phyloP scores from a whole-genome alignment of 2,797 vertebrate species.

The Pseudocheirus occidentalis region DNA sequence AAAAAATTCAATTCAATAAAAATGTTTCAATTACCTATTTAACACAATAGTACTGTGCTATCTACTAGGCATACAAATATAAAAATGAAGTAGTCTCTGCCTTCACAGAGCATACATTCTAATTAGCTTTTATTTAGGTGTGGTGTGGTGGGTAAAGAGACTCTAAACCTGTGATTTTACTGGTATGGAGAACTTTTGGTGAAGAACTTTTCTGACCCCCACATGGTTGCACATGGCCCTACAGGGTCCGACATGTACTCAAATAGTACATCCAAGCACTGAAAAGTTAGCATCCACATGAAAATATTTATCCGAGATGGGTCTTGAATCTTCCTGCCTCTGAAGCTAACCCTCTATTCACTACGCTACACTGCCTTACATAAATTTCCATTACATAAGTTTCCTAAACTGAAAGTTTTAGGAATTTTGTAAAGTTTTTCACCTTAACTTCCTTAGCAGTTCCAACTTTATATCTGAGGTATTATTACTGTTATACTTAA shows the following conservation, averaged over 20 bases:
- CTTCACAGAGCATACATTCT: background rate
- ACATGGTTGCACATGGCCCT: background rate
- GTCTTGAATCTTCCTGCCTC: background rate
- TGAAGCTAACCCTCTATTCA: background rate
- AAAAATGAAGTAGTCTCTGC: background rate
- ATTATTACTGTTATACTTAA: slow-evolving; percentile 31
- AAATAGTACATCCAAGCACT: background rate
- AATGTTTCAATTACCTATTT: background rate
- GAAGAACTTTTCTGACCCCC: background rate
- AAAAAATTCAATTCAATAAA: slow-evolving; percentile 37
- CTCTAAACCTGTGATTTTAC: background rate
- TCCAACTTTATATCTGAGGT: slow-evolving; percentile 42
- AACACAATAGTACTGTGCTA: background rate
- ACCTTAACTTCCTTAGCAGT: slow-evolving; percentile 34
- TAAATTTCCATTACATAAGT: slow-evolving; percentile 36
- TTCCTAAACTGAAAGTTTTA: background rate
- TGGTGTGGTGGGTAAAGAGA: background rate
- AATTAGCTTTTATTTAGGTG: background rate
- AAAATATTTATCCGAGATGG: background rate
- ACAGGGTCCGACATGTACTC: background rate
- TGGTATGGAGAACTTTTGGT: background rate
- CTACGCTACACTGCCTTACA: slow-evolving; percentile 19
- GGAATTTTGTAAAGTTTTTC: slow-evolving; percentile 65
- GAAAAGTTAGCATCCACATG: background rate
- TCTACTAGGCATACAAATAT: background rate